Conservation (phyloP, 2,797 vertebrate species). For the Phylloscopus collybita region DNA sequence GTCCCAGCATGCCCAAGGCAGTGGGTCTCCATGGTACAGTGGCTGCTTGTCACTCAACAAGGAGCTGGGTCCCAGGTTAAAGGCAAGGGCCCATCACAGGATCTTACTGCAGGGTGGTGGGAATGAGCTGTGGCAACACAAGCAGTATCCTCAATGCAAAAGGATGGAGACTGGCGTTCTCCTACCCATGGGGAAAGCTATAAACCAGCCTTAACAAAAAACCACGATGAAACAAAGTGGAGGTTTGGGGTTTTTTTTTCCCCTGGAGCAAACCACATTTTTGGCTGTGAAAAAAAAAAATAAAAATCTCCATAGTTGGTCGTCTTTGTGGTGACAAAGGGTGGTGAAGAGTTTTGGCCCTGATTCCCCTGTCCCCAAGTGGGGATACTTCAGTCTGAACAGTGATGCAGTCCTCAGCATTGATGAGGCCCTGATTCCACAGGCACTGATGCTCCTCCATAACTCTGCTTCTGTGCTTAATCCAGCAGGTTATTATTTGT, state of each 20-base stretch:
- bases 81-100: background rate
- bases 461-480: background rate
- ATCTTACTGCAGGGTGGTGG: background rate
- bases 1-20: background rate
- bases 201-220: slow-evolving; percentile 10
- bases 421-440: background rate
- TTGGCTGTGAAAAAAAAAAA: background rate
- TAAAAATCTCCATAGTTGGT: background rate
- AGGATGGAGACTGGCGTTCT: background rate
- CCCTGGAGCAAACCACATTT: slow-evolving; percentile 48
- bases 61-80: background rate
- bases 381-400: slow-evolving; percentile 26
- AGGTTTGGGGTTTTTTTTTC: background rate
- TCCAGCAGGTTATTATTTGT: background rate
- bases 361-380: background rate
- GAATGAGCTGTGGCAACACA: background rate
- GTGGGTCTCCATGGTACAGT: background rate
- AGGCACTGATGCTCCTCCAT: background rate
- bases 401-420: background rate
- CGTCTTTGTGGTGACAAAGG: background rate
- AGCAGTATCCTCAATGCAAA: background rate
- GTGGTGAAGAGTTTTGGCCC: slow-evolving; percentile 23
- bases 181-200: background rate
- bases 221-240: background rate
- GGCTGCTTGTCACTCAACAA: slow-evolving; percentile 5